Evolutionary conservation across 2,888 invertebrate genomes (phyloP).

Genomic region (Deroplatys truncata): DNA sequence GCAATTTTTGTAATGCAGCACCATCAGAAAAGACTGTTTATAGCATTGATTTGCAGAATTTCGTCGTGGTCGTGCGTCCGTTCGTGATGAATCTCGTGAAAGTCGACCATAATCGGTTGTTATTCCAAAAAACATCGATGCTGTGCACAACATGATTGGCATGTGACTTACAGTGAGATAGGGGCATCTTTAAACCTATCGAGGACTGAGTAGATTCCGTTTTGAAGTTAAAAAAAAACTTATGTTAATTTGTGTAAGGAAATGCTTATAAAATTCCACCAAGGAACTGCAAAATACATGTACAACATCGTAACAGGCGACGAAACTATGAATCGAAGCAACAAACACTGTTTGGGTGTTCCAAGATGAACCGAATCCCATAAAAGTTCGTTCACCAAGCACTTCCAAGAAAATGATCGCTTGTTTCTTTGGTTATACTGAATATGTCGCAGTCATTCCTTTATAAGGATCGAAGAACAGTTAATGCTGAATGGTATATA

Average conservation of each 20-base stretch:
- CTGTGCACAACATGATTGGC: conserved; percentile 35
- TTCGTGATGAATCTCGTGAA: conserved; percentile 20
- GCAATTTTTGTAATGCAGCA: too few species aligned
- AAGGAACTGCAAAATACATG: neutral
- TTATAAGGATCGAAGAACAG: neutral
- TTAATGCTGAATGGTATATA: neutral
- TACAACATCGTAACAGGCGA: neutral
- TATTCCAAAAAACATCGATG: conserved; percentile 35
- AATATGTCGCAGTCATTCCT: neutral
- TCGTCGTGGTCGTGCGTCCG: conserved; percentile 27
- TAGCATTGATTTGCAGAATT: too few species aligned
- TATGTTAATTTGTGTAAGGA: neutral
- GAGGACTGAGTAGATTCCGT: neutral
- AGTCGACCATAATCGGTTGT: conserved; percentile 33
- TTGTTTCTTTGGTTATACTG: neutral
- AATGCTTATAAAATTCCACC: neutral
- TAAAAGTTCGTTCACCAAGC: neutral
- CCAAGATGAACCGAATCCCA: neutral
- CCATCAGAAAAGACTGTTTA: too few species aligned
- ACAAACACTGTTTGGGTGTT: neutral
- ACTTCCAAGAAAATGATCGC: neutral
- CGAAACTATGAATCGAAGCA: neutral
- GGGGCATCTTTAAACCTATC: conserved; percentile 31
- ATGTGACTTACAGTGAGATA: conserved; percentile 36
- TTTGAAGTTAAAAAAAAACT: neutral